These are phyloP conservation scores for Tachysurus fulvidraco DNA, from an alignment of 2,113 vertebrate genomes.

Conservation along the genomic window DNA sequence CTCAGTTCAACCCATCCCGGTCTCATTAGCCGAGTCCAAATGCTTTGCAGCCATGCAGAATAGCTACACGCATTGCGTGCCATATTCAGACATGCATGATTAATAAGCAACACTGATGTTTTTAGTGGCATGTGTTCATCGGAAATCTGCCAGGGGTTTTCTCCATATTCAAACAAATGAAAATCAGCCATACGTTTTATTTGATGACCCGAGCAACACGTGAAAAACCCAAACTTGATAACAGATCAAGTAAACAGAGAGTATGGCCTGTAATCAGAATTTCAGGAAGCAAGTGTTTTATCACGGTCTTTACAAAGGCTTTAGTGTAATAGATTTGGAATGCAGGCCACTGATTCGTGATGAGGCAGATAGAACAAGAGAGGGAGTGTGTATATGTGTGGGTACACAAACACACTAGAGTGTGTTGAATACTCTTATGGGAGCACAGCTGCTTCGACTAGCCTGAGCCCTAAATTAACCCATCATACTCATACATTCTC, in stretches of 20 bases:
- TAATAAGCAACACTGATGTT: constrained; percentile 26
- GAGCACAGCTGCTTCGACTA: constrained; percentile 66
- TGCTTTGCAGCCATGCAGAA: constrained; percentile 45
- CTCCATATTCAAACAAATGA: constrained; percentile 55
- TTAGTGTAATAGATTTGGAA: constrained; percentile 63
- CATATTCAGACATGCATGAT: constrained; percentile 50
- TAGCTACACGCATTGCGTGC: background rate
- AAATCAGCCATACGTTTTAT: constrained; percentile 46
- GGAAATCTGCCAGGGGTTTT: constrained; percentile 50
- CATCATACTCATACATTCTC: background rate
- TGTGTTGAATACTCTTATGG: constrained; percentile 53
- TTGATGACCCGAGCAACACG: constrained; percentile 23
- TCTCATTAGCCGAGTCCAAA: constrained; percentile 45
- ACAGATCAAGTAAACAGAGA: constrained; percentile 54
- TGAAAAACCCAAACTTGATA: constrained; percentile 55
- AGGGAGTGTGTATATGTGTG: constrained; percentile 37
- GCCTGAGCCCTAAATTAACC: constrained; percentile 8
- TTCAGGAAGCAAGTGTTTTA: constrained; percentile 73
- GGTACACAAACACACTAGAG: constrained; percentile 42
- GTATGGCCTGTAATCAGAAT: constrained; percentile 68
- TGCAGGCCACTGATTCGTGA: constrained; percentile 62
- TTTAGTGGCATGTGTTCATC: constrained; percentile 44
- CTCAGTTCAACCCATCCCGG: constrained; percentile 28
- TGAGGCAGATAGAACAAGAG: constrained; percentile 56
- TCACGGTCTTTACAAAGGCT: constrained; percentile 65